Percentiles rank a stretch among this genome's conserved stretches.
Conservation (phyloP, 2,888 invertebrate genomes). For the Dromius quadrimaculatus region DNA sequence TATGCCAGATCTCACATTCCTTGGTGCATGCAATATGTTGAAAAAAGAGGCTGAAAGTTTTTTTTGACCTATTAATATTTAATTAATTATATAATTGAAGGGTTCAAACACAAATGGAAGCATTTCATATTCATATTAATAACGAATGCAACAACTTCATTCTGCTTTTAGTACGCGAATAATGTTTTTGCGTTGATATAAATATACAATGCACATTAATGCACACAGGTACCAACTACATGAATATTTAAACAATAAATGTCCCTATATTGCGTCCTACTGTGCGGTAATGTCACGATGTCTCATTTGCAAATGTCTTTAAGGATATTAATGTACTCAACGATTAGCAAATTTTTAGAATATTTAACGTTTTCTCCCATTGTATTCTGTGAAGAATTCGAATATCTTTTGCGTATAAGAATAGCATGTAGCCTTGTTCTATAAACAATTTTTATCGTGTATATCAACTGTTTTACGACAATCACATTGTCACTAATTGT, state of each 20-base stretch:
- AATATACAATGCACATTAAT: slow-evolving; percentile 38
- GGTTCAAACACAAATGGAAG: too few relatives aligned
- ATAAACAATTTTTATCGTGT: slow-evolving; percentile 41
- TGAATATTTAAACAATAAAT: slow-evolving; percentile 35
- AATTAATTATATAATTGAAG: too few relatives aligned
- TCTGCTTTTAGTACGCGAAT: not conserved
- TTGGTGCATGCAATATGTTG: too few relatives aligned
- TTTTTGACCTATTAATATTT: too few relatives aligned
- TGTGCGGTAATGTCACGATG: slow-evolving; percentile 14
- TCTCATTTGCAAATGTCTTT: slow-evolving; percentile 29
- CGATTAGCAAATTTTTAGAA: slow-evolving; percentile 1
- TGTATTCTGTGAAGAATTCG: too few relatives aligned
- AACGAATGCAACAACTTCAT: slow-evolving; percentile 17
- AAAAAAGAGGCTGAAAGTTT: too few relatives aligned
- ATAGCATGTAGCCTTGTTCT: slow-evolving; percentile 40
- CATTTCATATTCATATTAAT: too few relatives aligned
- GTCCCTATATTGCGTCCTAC: slow-evolving; percentile 27
- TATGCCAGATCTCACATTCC: too few relatives aligned
- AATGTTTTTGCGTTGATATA: slow-evolving; percentile 25
- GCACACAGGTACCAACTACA: slow-evolving; percentile 29
- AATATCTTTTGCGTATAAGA: too few relatives aligned
- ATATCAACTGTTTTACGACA: slow-evolving; percentile 39
- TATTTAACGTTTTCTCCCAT: slow-evolving; percentile 6
- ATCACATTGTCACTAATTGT: slow-evolving; percentile 46
- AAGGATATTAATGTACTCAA: slow-evolving; percentile 13